Evolutionary conservation across 2,113 vertebrate species (phyloP).

Genomic region (Speoplatyrhinus poulsoni): DNA sequence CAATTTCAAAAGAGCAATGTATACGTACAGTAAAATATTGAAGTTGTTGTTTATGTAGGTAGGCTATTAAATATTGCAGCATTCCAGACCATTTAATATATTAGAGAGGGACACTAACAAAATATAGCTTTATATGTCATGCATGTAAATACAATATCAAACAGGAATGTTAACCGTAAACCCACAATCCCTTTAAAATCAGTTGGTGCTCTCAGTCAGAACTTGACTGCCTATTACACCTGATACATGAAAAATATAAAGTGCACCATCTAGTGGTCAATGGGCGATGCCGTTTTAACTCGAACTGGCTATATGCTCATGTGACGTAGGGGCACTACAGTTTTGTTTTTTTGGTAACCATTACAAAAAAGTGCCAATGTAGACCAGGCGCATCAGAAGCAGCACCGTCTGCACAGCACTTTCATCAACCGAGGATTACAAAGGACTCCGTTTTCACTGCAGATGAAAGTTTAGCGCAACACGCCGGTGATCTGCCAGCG

Average conservation of each 20-base stretch:
- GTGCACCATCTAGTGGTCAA: constrained; percentile 58
- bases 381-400: constrained; percentile 38
- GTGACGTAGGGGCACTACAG: constrained; percentile 20
- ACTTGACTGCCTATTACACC: no score
- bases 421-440: constrained; percentile 1
- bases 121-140: no score
- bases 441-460: constrained; percentile 33
- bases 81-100: constrained; percentile 7
- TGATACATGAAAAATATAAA: neutral
- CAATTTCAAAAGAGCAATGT: constrained; percentile 33
- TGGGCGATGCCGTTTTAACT: neutral
- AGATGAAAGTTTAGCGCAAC: constrained; percentile 51
- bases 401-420: constrained; percentile 2
- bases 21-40: constrained; percentile 32
- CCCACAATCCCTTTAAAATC: no score
- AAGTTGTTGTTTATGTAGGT: constrained; percentile 7
- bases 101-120: no score
- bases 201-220: no score
- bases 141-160: no score
- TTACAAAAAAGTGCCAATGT: constrained; percentile 50
- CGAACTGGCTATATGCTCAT: neutral
- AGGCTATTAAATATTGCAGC: constrained; percentile 4
- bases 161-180: no score
- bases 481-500: constrained; percentile 39
- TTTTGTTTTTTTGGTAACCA: constrained; percentile 36